A percentile compares a stretch with the other conserved stretches of the same genome.
Conservation (phyloP, 2,797 vertebrate species). For the Clamator glandarius region DNA sequence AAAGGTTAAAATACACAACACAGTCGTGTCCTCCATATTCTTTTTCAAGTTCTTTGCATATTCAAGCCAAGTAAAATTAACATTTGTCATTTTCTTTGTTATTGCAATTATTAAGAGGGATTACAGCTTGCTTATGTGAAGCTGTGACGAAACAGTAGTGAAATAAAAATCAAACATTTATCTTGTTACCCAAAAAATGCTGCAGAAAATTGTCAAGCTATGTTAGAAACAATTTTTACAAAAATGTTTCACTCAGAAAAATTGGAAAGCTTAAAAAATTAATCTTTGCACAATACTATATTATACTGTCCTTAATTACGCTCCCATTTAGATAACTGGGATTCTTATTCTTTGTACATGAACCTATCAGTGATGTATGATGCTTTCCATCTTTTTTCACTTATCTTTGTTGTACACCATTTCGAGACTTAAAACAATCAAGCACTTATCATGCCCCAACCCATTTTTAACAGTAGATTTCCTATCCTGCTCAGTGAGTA, state of each 20-base stretch:
- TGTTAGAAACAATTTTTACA: constrained; percentile 78
- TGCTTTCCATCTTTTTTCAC: constrained; percentile 52
- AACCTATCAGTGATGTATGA: constrained; percentile 40
- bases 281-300: constrained; percentile 70
- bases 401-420: constrained; percentile 62
- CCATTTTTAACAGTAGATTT: constrained; percentile 61
- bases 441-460: constrained; percentile 49
- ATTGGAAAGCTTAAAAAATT: constrained; percentile 74
- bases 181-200: constrained; percentile 64
- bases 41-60: constrained; percentile 73
- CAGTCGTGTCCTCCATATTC: constrained; percentile 54
- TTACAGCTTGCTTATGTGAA: constrained; percentile 68
- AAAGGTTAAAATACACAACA: constrained; percentile 90
- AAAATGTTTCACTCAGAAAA: constrained; percentile 77
- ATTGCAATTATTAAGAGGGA: constrained; percentile 75
- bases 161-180: constrained; percentile 62
- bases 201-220: constrained; percentile 69
- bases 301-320: constrained; percentile 66
- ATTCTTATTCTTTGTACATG: constrained; percentile 38
- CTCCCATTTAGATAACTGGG: constrained; percentile 66
- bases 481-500: constrained; percentile 64
- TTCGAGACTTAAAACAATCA: constrained; percentile 51
- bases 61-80: constrained; percentile 73
- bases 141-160: constrained; percentile 69
- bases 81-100: constrained; percentile 67